phyloP scores from a whole-genome alignment of 2,888 invertebrate genomes.

The Incurvaria masculella region DNA sequence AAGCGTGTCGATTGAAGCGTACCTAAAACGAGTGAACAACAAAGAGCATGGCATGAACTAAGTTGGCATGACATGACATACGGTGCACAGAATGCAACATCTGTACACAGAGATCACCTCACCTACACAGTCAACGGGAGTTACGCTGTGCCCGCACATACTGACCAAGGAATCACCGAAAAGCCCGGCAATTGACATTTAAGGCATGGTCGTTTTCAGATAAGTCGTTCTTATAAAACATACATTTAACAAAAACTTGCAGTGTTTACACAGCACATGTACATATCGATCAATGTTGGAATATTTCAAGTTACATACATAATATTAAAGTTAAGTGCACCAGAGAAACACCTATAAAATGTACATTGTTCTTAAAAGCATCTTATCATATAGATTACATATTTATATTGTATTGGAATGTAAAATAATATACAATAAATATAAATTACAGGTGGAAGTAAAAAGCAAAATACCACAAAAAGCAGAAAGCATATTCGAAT shows the following conservation, averaged over 20 bases:
- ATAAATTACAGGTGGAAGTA: constrained; percentile 24
- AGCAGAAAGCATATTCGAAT: constrained; percentile 34
- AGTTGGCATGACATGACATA: no score
- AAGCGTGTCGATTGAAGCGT: no score
- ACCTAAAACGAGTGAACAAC: no score
- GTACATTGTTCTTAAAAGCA: neutral
- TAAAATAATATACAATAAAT: constrained; percentile 2
- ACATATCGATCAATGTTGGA: neutral
- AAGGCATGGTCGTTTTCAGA: constrained; percentile 62
- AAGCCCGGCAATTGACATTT: constrained; percentile 67
- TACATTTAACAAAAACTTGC: constrained; percentile 27
- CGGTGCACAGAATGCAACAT: no score
- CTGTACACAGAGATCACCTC: constrained; percentile 45
- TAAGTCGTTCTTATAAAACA: constrained; percentile 44
- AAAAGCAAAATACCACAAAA: constrained; percentile 52
- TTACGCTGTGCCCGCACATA: constrained; percentile 24
- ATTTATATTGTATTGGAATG: neutral
- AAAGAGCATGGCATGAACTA: no score
- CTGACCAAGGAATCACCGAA: constrained; percentile 53
- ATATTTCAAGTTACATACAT: neutral
- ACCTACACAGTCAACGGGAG: constrained; percentile 16
- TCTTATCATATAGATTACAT: no score
- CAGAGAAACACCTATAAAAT: neutral
- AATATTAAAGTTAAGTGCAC: neutral
- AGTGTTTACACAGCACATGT: neutral